Evolutionary conservation across 2,113 vertebrate species (phyloP), one percentile per base, ranked within the genome.

Genomic region (Heliornis fulica): DNA sequence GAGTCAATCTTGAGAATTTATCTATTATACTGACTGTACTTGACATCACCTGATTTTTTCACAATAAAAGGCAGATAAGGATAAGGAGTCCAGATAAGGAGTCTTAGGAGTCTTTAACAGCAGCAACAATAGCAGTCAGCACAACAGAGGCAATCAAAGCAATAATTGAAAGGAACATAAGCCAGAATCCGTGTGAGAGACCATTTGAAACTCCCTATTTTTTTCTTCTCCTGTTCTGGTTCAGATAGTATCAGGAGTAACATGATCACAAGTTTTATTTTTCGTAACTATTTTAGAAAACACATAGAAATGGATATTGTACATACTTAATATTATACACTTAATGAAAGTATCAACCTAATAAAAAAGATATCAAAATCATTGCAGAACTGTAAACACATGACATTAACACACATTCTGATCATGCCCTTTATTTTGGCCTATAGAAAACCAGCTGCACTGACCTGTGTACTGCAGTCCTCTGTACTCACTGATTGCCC

Each of bases 401-500:
- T 43, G 32, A 76, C n/a, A 96, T 75, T 41, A 89, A 57, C 26
- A 89, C 38, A 84, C 19, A n/a, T 69, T 77, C 40, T 43, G 38
- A 19, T 63, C 1, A 70, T 32, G 79, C 66, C 32, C 4, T 78
- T 80, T 70, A 43, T 87, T 83, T 89, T 71, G 31, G 31, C 7
- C 34, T 75, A 48, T 11, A 81, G 26, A 83, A 92, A 93, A 70
- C 26, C 17, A 81, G 68, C 22, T 77, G 53, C 28, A 93, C 98
- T 98, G 96, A 99, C 99, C 99, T 97, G 99, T 99, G 97, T 99
- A 99, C 95, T 99, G 99, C 64, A 99, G 98, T 80, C 99, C 99
- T 97, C 99, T 98, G 97, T 99, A 99, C 97, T 99, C 99, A 96
- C 99, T 99, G 97, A 99, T 99, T 87, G 99, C 99, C 90, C 99